Evolutionary conservation across 2,888 invertebrate species (phyloP).

Genomic region (Lasiommata megera): DNA sequence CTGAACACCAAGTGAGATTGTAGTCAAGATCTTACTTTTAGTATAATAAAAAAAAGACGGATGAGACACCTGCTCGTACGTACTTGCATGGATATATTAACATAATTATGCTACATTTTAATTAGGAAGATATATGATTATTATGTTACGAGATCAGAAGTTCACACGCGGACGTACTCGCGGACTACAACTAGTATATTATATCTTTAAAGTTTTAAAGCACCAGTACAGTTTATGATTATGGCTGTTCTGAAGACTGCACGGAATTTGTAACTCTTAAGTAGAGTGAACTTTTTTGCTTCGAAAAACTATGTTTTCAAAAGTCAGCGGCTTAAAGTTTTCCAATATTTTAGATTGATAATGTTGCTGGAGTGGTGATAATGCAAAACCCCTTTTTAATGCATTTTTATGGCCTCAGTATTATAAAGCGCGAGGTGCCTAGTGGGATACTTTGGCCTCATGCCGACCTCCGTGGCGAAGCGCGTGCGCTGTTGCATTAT

Average conservation of each 20-base stretch:
- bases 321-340: constrained; percentile 14
- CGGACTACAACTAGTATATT: neutral
- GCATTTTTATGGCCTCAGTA: neutral
- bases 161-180: neutral
- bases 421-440: too few species aligned
- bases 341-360: constrained; percentile 5
- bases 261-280: constrained; percentile 16
- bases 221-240: constrained; percentile 15
- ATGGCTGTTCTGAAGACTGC: constrained; percentile 5
- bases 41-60: too few species aligned
- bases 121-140: too few species aligned
- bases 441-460: too few species aligned
- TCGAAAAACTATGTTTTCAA: constrained; percentile 11
- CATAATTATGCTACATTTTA: too few species aligned
- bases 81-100: too few species aligned
- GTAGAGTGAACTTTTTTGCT: constrained; percentile 6
- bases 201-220: neutral
- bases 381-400: neutral
- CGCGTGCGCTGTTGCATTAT: too few species aligned
- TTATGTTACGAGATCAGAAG: too few species aligned
- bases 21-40: too few species aligned
- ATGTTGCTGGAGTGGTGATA: neutral
- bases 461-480: too few species aligned
- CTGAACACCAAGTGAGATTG: too few species aligned
- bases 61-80: too few species aligned